These are phyloP conservation scores for Odontomachus brunneus DNA, from an alignment of 1,140 invertebrate species.

Conservation along the genomic window DNA sequence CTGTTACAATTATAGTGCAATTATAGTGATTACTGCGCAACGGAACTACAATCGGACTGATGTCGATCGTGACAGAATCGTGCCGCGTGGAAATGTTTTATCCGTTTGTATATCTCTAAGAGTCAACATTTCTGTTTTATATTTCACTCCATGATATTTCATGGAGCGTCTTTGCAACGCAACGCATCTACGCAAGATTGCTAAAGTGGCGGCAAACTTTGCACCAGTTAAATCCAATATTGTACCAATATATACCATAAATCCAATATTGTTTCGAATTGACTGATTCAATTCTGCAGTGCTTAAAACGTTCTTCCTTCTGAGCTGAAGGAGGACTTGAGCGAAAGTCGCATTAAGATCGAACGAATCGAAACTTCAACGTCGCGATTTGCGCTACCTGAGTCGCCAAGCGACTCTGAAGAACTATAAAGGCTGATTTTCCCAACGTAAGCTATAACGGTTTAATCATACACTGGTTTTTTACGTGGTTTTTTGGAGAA, in stretches of 20 bases:
- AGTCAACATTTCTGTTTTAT: not conserved
- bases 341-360: not conserved
- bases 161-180: not conserved
- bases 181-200: not conserved
- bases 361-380: not conserved
- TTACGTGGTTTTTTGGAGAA: no score
- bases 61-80: conserved; percentile 35
- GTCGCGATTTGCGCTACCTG: no score
- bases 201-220: not conserved
- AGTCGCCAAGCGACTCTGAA: no score
- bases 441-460: no score
- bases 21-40: conserved; percentile 63
- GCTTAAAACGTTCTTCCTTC: no score
- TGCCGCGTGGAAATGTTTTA: conserved; percentile 25
- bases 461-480: no score
- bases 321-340: no score
- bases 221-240: no score
- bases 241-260: no score
- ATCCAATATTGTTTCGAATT: no score
- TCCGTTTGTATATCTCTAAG: not conserved
- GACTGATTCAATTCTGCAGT: no score
- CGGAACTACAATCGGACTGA: conserved; percentile 40
- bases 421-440: no score
- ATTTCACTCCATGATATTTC: not conserved
- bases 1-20: conserved; percentile 66